Conservation (phyloP, 2,797 vertebrate species). For the Tamandua tetradactyla region DNA sequence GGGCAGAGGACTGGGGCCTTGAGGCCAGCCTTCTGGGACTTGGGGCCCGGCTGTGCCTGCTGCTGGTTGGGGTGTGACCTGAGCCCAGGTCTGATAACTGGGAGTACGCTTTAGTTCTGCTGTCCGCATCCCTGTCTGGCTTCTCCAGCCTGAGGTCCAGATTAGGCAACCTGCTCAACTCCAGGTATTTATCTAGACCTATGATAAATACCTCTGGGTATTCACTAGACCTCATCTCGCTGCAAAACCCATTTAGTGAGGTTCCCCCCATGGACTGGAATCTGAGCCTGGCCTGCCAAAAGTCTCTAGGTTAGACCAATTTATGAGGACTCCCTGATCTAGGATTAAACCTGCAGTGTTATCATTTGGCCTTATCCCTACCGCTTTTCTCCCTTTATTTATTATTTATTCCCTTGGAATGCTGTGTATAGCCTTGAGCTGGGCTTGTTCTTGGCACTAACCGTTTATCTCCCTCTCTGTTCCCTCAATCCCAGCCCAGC, state of each 20-base stretch:
- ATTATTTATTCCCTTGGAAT: not conserved
- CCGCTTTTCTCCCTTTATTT: not conserved
- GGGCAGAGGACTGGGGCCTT: not conserved
- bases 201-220: too few relatives aligned
- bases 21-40: not conserved
- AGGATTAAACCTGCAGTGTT: not conserved
- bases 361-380: not conserved
- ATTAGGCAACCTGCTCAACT: not conserved
- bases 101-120: not conserved
- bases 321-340: not conserved
- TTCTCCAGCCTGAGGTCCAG: not conserved
- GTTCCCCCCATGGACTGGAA: not conserved
- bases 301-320: not conserved
- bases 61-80: not conserved
- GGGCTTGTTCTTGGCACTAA: not conserved
- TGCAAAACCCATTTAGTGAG: too few relatives aligned
- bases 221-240: not conserved
- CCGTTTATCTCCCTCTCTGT: not conserved
- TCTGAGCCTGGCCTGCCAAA: not conserved
- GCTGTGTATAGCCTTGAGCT: not conserved
- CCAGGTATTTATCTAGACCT: slow-evolving; percentile 7
- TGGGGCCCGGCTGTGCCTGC: not conserved
- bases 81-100: not conserved
- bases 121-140: not conserved
- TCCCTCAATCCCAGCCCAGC: not conserved